These are phyloP conservation scores for Drosophila basisetae DNA, from an alignment of 2,888 invertebrate species.

Conservation along the genomic window DNA sequence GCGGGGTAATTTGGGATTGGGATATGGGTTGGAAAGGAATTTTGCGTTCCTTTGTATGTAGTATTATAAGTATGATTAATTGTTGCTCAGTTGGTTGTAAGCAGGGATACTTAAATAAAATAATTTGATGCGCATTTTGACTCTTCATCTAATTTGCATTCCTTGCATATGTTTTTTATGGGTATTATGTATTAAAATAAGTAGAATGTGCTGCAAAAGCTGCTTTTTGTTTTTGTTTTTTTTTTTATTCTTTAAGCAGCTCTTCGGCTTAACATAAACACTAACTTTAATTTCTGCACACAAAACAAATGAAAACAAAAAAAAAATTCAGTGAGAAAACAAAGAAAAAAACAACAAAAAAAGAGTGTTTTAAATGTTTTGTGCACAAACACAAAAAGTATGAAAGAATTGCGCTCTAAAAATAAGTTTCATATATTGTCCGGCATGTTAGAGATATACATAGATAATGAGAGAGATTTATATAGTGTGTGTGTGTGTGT, in stretches of 20 bases:
- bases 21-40: neutral
- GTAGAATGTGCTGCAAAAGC: constrained; percentile 1
- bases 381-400: constrained; percentile 22
- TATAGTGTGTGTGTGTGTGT: neutral
- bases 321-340: neutral
- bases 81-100: constrained; percentile 36
- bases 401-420: constrained; percentile 5
- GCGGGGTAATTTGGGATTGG: neutral
- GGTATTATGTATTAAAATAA: constrained; percentile 1
- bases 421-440: constrained; percentile 13
- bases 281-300: constrained; percentile 23
- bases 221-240: neutral
- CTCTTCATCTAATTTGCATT: neutral
- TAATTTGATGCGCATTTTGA: constrained; percentile 24
- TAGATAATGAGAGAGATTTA: constrained; percentile 15
- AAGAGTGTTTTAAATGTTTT: constrained; percentile 7
- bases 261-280: constrained; percentile 22
- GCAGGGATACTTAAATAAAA: constrained; percentile 40
- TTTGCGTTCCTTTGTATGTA: constrained; percentile 9
- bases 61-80: constrained; percentile 60
- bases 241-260: neutral
- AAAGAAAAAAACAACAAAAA: constrained; percentile 6
- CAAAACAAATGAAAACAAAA: constrained; percentile 28
- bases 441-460: constrained; percentile 20
- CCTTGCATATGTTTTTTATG: neutral